Evolutionary conservation across 2,797 vertebrate species (phyloP).

Genomic region (Yasuhikotakia modesta): DNA sequence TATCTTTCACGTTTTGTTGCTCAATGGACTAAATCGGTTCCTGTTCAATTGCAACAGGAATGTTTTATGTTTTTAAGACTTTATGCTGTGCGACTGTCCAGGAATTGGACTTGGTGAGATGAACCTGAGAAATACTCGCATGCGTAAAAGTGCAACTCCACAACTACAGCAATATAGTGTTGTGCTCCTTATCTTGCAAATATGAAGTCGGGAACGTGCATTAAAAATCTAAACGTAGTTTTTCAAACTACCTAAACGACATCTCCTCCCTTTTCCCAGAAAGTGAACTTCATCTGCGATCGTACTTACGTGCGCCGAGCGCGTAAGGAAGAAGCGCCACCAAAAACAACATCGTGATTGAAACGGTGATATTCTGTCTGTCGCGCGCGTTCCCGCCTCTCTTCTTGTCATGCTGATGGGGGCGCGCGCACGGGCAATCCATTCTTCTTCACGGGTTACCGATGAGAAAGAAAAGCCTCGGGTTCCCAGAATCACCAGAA

Average conservation of each 20-base stretch:
- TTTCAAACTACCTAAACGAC: background rate
- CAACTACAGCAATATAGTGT: too few species aligned
- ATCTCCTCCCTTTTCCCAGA: background rate
- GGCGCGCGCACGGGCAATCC: constrained; percentile 33
- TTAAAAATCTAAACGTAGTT: background rate
- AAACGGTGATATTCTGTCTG: constrained; percentile 6
- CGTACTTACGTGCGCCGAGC: constrained; percentile 74
- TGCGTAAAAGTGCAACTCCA: too few species aligned
- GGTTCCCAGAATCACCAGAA: constrained; percentile 5
- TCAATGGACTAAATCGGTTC: background rate
- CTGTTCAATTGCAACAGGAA: too few species aligned
- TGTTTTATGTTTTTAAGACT: too few species aligned
- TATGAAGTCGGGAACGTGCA: background rate
- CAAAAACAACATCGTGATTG: constrained; percentile 51
- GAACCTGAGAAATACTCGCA: too few species aligned
- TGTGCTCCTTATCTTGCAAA: background rate
- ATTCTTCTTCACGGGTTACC: constrained; percentile 23
- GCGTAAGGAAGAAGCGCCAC: constrained; percentile 63
- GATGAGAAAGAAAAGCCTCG: constrained; percentile 3
- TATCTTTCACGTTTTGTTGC: background rate
- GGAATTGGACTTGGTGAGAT: too few species aligned
- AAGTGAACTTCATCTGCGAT: background rate
- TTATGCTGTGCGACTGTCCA: too few species aligned
- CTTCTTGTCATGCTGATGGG: constrained; percentile 29
- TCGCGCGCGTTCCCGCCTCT: constrained; percentile 12